phyloP scores from a whole-genome alignment of 2,797 vertebrate genomes.

The Gallinago stenura region DNA sequence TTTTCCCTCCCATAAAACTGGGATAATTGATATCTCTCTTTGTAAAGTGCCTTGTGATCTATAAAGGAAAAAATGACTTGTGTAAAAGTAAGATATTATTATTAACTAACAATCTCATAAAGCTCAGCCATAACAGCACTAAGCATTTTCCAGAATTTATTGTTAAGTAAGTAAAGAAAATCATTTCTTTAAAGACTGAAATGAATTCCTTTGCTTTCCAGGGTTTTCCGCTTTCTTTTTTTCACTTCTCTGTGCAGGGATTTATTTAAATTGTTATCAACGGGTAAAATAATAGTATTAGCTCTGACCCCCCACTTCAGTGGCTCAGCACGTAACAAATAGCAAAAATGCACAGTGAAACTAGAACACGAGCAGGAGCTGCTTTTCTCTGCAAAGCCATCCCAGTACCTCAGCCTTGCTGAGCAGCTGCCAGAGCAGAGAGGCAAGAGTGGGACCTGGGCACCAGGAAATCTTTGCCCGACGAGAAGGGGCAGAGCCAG shows the following conservation, averaged over 20 bases:
- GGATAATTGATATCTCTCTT: not conserved
- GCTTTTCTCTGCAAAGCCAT: not conserved
- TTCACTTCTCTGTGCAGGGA: not conserved
- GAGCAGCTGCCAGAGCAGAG: not conserved
- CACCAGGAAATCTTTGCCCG: not conserved
- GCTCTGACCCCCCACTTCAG: not conserved
- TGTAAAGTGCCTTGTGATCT: not conserved
- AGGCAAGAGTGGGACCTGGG: not conserved
- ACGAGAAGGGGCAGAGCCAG: not conserved
- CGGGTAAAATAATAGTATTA: not conserved
- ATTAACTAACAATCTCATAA: slow-evolving; percentile 1
- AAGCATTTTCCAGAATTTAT: not conserved
- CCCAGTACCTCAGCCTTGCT: not conserved
- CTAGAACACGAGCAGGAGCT: not conserved
- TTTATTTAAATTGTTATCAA: not conserved
- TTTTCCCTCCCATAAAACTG: not conserved
- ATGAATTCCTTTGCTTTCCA: not conserved
- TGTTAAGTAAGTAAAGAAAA: not conserved
- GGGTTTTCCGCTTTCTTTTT: not conserved
- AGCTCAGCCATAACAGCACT: not conserved
- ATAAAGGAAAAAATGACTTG: not conserved
- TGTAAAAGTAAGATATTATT: not conserved
- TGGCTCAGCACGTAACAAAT: not conserved
- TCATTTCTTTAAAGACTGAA: not conserved
- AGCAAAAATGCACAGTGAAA: not conserved